Base-by-base conservation (phyloP, 2,113 vertebrate genomes). In the Aptenodytes forsteri region DNA sequence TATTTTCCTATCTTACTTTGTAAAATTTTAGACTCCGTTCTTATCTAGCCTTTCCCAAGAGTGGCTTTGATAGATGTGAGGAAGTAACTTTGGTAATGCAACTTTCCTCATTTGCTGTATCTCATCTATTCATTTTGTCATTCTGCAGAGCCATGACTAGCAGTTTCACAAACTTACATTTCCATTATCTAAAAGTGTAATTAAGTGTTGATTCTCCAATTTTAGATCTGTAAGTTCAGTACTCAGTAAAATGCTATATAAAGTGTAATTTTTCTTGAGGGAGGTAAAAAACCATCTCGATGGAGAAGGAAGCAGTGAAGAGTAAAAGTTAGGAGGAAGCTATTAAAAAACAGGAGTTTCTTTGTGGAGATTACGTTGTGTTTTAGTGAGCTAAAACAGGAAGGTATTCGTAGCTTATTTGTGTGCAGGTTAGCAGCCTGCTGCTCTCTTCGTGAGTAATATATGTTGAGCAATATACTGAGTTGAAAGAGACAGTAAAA, bases 31-130 rank as follows among this genome's bases (percentile, higher is more conserved):
- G 47, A 56, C 76, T 83, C 6, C 11, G 5, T 56, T 71, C 21
- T 95, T 89, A 38, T 29, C 36, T 76, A n/a, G 62, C 27, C 56
- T 76, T 93, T 88, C 49, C 70, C 1, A 13, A 25, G 34, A 61
- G 30, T 69, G 36, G 21, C 70, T 87, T 85, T 56, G 26, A 56
- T 46, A 96, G 70, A 34, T 76, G 1, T 1, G 62, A 76, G 84
- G 93, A 96, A 96, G 80, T 97, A 85, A 87, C 54, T 91, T 87
- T 7, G 20, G 66, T 85, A 91, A 91, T 54, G 30, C 44, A 76
- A 30, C 81, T 95, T 93, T 84, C 56, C 78, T 90, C 14, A 56
- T 69, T 91, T 93, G 61, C 62, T 76, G 36, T 83, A 25, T 90
- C 90, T 94, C 84, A 23, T 88, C 75, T 76, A 27, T 42, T 66